Conservation (phyloP, 2,113 vertebrate species). For the Nerophis lumbriciformis region DNA sequence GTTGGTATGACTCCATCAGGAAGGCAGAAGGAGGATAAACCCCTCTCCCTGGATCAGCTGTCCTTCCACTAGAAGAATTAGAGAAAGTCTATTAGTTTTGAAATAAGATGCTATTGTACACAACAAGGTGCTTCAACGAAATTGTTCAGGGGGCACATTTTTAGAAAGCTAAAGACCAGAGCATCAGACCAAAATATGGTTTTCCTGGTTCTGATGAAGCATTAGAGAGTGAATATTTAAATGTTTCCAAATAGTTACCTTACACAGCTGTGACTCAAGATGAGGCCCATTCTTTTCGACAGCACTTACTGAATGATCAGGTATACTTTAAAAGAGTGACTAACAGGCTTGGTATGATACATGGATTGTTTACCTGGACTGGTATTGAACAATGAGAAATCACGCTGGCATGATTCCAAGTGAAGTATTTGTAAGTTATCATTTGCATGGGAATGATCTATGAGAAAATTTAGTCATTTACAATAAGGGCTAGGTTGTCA, state of each 20-base stretch:
- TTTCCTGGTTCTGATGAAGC: conserved; percentile 31
- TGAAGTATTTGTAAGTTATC: conserved; percentile 18
- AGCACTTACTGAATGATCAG: conserved; percentile 7
- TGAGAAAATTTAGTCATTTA: conserved; percentile 16
- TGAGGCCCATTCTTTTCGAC: conserved; percentile 15
- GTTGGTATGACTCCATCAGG: conserved; percentile 85
- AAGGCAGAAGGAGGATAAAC: conserved; percentile 63
- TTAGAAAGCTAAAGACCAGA: no score
- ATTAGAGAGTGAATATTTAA: conserved; percentile 18
- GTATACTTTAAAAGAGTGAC: conserved; percentile 25
- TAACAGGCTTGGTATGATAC: conserved; percentile 22
- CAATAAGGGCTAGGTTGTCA: conserved; percentile 15
- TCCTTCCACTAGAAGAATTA: conserved; percentile 56
- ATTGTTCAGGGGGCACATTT: no score
- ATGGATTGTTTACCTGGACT: conserved; percentile 29
- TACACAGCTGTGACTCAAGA: conserved; percentile 29
- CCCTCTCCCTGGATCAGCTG: conserved; percentile 57
- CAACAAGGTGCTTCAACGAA: conserved; percentile 16
- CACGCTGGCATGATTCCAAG: conserved; percentile 11
- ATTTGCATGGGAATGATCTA: conserved; percentile 18
- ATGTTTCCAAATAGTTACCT: not conserved
- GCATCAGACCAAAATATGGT: not conserved
- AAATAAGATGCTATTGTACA: conserved; percentile 30
- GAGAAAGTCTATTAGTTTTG: conserved; percentile 38
- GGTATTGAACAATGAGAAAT: conserved; percentile 25